Base-by-base conservation (phyloP, 2,797 vertebrate species). In the Carcharodon carcharias region DNA sequence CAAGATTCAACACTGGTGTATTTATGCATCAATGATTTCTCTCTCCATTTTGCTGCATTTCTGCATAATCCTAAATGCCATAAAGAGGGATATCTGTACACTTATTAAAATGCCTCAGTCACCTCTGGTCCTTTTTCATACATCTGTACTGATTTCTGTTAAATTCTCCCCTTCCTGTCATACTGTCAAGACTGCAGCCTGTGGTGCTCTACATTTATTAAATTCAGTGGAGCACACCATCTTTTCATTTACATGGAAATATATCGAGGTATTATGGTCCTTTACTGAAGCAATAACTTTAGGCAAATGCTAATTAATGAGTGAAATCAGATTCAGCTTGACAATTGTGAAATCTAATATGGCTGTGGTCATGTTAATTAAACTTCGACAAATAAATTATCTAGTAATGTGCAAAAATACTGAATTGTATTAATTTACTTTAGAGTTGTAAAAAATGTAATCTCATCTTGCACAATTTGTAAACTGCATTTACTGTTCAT, bases 281-380 rank as follows among this genome's bases (percentile, higher is more conserved):
- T 28, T 31, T 58, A 58, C 23, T 95, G 28, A 95, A 95, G 94
- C 69, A 95, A 95, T 95, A 95, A 95, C 31, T 95, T 95, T 95
- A 69, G 91, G 16, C 21, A 93, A 69, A 40, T 94, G 40, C 26
- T 92, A 63, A 92, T 92, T 63, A 35, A 95, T 94, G n/a, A 16
- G 18, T 69, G 23, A 95, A 95, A 95, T 54, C 65, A 95, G 35
- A 71, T 50, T 85, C 40, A 85, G 9, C 82, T 85, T 85, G 80
- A 9, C 80, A 85, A 50, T 69, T 69, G 50, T 95, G 31, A 95
- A 35, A 95, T 56, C 31, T n/a, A 77, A 95, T 77, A 54, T 77
- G 94, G 67, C 67, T 26, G 21, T 56, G 5, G 89, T 14, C 69
- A 40, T 50, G 21, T 61, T 65, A 6, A 4, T 95, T 40, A 94